Evolutionary conservation across 1,140 invertebrate genomes (phyloP).

Genomic region (Zelostemma sp.): DNA sequence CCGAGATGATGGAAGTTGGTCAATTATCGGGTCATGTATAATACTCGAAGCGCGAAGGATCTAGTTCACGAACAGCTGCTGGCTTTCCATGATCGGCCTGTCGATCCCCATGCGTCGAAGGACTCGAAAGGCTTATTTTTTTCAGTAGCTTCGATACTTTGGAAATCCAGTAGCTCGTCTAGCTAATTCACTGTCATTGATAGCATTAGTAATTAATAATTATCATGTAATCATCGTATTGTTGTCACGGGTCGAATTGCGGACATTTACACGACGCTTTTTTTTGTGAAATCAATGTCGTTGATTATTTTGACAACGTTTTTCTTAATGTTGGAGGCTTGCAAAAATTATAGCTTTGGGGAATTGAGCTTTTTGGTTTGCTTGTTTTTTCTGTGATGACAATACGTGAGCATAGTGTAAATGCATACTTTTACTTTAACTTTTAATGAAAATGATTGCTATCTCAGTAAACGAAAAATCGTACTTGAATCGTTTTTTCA

Average conservation of each 20-base stretch:
- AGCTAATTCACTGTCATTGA: constrained; percentile 51
- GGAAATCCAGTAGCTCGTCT: constrained; percentile 45
- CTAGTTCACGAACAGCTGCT: constrained; percentile 47
- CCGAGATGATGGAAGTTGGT: constrained; percentile 64
- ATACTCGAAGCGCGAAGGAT: constrained; percentile 43
- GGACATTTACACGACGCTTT: neutral
- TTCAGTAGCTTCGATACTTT: constrained; percentile 20
- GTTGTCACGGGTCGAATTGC: neutral
- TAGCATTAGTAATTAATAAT: constrained; percentile 32
- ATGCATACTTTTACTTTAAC: neutral
- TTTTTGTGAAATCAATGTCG: too few species aligned
- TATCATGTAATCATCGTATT: constrained; percentile 11
- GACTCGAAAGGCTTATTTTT: constrained; percentile 21
- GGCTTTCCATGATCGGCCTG: constrained; percentile 38
- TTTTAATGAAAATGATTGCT: neutral
- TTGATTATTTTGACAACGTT: too few species aligned
- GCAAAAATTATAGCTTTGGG: too few species aligned
- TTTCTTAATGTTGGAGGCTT: too few species aligned
- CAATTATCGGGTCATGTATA: constrained; percentile 58
- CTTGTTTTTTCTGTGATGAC: neutral
- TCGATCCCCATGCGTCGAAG: constrained; percentile 6
- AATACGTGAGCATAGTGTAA: neutral
- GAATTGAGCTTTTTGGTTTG: neutral
- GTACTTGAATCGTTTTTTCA: too few species aligned
- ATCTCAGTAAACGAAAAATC: too few species aligned